Evolutionary conservation across 2,797 vertebrate species (phyloP).

Genomic region (Spinus pinus): DNA sequence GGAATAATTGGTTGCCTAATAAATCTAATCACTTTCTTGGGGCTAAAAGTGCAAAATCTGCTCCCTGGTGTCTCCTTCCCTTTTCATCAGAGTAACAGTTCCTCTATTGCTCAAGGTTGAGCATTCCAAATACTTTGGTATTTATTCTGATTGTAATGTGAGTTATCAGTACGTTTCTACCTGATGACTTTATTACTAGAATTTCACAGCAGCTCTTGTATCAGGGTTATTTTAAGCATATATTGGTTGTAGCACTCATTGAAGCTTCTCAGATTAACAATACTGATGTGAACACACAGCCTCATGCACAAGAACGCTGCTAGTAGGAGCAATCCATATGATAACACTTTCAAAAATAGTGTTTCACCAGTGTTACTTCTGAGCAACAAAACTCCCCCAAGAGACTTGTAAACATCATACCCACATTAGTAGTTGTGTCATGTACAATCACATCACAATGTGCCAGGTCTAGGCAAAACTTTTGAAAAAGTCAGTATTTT

Average conservation of each 20-base stretch:
- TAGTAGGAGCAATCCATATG: rapidly evolving
- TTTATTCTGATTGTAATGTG: not conserved
- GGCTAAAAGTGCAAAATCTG: not conserved
- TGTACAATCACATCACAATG: not conserved
- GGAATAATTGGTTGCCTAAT: not conserved
- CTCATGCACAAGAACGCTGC: rapidly evolving
- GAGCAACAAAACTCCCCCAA: not conserved
- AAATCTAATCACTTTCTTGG: not conserved
- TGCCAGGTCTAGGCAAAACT: not conserved
- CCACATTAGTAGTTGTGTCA: not conserved
- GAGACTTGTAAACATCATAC: not conserved
- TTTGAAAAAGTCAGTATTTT: not conserved
- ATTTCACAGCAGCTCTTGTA: not conserved
- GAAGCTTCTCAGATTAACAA: not conserved
- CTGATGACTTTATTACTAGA: not conserved
- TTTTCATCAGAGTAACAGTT: not conserved
- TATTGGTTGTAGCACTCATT: not conserved
- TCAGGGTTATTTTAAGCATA: not conserved
- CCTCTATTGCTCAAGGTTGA: not conserved
- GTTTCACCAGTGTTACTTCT: not conserved
- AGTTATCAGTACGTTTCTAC: not conserved
- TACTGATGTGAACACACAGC: not conserved
- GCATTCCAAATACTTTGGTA: not conserved
- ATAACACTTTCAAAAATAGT: not conserved
- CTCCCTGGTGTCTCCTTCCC: not conserved